Evolutionary conservation across 2,797 vertebrate species (phyloP).

Genomic region (Oreochromis mossambicus): DNA sequence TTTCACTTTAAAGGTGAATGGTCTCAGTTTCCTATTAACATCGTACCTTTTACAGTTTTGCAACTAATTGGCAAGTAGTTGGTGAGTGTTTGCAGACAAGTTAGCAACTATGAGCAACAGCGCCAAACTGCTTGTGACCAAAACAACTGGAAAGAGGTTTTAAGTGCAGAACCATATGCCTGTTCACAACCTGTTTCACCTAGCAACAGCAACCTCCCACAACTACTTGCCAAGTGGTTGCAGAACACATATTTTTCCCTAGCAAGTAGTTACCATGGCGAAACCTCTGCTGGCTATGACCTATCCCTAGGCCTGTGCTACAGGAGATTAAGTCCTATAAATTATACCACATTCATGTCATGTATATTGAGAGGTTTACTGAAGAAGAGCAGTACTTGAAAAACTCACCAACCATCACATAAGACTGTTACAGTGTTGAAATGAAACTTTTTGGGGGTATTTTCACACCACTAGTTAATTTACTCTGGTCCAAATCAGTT

Average conservation of each 20-base stretch:
- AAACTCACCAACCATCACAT: neutral
- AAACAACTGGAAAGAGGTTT: neutral
- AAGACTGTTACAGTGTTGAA: neutral
- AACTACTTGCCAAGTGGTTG: neutral
- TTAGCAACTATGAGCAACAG: neutral
- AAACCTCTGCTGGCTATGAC: neutral
- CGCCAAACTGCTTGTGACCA: neutral
- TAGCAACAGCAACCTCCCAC: neutral
- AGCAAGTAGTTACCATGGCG: neutral
- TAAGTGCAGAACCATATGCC: neutral
- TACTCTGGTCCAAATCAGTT: neutral
- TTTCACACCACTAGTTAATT: neutral
- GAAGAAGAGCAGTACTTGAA: neutral
- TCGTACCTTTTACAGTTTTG: neutral
- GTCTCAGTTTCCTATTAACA: neutral
- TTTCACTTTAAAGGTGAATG: neutral
- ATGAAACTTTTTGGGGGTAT: neutral
- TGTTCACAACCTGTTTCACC: neutral
- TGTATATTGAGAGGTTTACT: neutral
- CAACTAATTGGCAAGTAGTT: neutral
- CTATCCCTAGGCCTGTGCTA: neutral
- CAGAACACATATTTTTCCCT: neutral
- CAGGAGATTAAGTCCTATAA: neutral
- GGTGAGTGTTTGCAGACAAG: neutral
- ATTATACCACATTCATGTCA: neutral